phyloP scores from a whole-genome alignment of 1,140 invertebrate species.

The Euglossa dilemma region DNA sequence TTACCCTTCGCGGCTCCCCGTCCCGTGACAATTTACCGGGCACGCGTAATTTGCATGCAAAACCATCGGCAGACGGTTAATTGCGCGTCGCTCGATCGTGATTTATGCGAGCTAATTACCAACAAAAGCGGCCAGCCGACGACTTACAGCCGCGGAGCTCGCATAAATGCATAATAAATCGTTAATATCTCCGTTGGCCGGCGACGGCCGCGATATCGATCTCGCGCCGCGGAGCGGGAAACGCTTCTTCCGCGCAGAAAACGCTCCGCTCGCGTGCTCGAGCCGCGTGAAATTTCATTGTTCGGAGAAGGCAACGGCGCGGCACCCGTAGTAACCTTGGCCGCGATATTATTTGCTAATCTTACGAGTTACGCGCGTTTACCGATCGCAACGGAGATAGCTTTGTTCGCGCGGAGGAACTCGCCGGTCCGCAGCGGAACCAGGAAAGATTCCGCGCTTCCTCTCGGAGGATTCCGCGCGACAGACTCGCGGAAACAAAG shows the following conservation, averaged over 20 bases:
- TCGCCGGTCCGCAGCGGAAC: slow-evolving; percentile 32
- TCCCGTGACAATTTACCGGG: slow-evolving; percentile 5
- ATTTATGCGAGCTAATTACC: slow-evolving; percentile 59
- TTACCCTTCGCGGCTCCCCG: neutral
- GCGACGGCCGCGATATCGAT: slow-evolving; percentile 53
- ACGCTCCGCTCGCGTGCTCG: neutral
- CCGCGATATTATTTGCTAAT: slow-evolving; percentile 76
- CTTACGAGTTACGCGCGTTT: slow-evolving; percentile 50
- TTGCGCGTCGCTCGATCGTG: slow-evolving; percentile 38
- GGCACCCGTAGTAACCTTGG: slow-evolving; percentile 76
- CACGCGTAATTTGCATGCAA: slow-evolving; percentile 26
- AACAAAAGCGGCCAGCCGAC: slow-evolving; percentile 34
- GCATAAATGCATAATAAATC: slow-evolving; percentile 48
- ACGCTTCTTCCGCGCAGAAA: neutral
- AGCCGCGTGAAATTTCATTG: slow-evolving; percentile 75
- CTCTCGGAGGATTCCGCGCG: no score
- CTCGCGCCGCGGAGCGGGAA: slow-evolving; percentile 72
- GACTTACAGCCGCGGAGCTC: slow-evolving; percentile 41
- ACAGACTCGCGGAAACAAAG: no score
- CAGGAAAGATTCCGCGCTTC: slow-evolving; percentile 39
- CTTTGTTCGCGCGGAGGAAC: slow-evolving; percentile 58
- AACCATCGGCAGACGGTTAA: slow-evolving; percentile 41
- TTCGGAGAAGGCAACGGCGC: slow-evolving; percentile 65
- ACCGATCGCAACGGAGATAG: slow-evolving; percentile 47
- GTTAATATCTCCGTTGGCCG: slow-evolving; percentile 39